Percentiles rank a stretch among this genome's conserved stretches.
phyloP scores from a whole-genome alignment of 2,113 vertebrate species.

The Corythaixoides concolor region DNA sequence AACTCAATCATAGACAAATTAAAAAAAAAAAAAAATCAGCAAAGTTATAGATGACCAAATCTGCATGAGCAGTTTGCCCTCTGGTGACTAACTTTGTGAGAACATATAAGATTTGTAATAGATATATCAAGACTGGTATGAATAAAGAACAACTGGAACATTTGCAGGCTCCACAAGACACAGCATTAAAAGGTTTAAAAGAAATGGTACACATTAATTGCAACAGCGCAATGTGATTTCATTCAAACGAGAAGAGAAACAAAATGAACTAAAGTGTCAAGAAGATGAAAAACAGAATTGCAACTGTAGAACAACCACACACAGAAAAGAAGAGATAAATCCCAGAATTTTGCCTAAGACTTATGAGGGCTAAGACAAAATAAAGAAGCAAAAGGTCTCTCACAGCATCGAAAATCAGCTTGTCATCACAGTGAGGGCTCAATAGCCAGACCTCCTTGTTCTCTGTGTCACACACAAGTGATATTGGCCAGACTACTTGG shows the following conservation, averaged over 20 bases:
- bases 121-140: neutral
- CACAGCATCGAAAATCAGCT: neutral
- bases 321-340: neutral
- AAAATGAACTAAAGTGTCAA: neutral
- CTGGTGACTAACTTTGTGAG: slow-evolving; percentile 38
- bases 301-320: neutral
- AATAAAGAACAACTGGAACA: neutral
- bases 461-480: neutral
- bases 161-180: neutral
- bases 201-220: neutral
- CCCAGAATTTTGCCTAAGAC: neutral
- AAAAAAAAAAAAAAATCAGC: neutral
- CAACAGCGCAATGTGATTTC: neutral
- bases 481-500: neutral
- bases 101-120: neutral
- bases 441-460: neutral
- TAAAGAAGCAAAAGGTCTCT: neutral
- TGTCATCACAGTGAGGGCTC: neutral
- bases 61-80: slow-evolving; percentile 45
- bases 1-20: neutral
- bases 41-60: neutral
- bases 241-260: neutral
- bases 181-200: neutral
- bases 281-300: neutral
- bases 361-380: neutral